Evolutionary conservation across 2,888 invertebrate genomes (phyloP).

Genomic region (Ectemnius cavifrons): DNA sequence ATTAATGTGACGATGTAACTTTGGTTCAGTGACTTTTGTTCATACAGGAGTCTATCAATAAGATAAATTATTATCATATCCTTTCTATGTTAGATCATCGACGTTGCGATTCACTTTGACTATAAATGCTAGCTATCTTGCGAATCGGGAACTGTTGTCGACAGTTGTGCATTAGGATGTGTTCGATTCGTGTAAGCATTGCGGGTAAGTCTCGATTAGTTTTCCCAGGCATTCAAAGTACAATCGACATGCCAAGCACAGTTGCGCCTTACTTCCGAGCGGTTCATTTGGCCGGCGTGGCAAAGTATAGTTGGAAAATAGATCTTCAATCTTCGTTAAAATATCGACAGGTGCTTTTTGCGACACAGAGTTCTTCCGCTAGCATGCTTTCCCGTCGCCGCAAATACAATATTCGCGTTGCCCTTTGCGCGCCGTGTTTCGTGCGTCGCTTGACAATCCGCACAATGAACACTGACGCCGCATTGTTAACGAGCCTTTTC

Average conservation of each 20-base stretch:
- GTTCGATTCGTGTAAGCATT: too few species aligned
- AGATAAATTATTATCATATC: too few species aligned
- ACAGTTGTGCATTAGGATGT: too few species aligned
- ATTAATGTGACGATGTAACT: conserved; percentile 46
- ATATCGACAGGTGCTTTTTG: conserved; percentile 14
- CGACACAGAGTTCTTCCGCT: conserved; percentile 40
- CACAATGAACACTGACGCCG: conserved; percentile 25
- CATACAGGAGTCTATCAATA: not conserved
- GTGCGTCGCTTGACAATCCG: conserved; percentile 30
- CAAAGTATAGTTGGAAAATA: conserved; percentile 67
- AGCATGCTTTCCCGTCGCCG: conserved; percentile 4
- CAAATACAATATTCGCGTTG: conserved; percentile 38
- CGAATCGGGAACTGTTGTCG: too few species aligned
- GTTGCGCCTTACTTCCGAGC: conserved; percentile 40
- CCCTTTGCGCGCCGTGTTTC: conserved; percentile 26
- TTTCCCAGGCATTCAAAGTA: conserved; percentile 59
- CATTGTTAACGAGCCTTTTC: conserved; percentile 32
- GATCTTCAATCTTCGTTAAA: conserved; percentile 61
- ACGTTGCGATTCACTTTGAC: too few species aligned
- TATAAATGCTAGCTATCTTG: too few species aligned
- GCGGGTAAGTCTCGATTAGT: conserved; percentile 34
- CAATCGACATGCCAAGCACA: conserved; percentile 39
- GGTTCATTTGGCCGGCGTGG: conserved; percentile 67
- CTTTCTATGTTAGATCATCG: too few species aligned
- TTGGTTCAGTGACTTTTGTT: conserved; percentile 27